Evolutionary conservation across 2,888 invertebrate genomes (phyloP).

Genomic region (Drosophila cyrtoloma): DNA sequence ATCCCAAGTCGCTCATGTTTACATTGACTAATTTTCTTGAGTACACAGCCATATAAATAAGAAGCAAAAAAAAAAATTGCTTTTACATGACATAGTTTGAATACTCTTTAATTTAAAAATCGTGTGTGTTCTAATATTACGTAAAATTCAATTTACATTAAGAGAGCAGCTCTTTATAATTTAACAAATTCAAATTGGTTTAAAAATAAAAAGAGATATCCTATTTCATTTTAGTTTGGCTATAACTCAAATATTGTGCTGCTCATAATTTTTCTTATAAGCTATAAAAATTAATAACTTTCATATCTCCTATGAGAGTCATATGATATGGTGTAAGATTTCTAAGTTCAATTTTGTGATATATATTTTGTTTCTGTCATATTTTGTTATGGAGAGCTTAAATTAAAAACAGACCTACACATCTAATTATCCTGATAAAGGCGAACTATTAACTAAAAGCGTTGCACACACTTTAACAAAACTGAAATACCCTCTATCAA

Average conservation of each 20-base stretch:
- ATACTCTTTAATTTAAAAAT: not conserved
- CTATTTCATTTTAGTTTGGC: too few species aligned
- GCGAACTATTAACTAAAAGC: not conserved
- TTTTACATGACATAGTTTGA: not conserved
- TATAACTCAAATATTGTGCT: too few species aligned
- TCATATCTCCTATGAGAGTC: not conserved
- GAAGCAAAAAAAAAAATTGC: not conserved
- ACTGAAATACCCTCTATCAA: not conserved
- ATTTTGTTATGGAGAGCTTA: not conserved
- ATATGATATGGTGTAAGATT: not conserved
- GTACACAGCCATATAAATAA: constrained; percentile 20
- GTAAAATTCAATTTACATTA: not conserved
- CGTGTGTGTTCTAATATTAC: not conserved
- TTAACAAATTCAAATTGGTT: not conserved
- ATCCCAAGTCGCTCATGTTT: constrained; percentile 18
- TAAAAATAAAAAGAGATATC: not conserved
- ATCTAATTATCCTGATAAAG: not conserved
- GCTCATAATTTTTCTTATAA: not conserved
- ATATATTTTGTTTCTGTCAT: not conserved
- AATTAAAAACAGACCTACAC: not conserved
- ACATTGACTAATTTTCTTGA: constrained; percentile 27
- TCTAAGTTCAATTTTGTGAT: not conserved
- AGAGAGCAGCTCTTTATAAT: not conserved
- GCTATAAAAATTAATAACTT: too few species aligned
- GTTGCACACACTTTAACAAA: not conserved